Percentiles rank a stretch among this genome's conserved stretches.
Evolutionary conservation across 2,888 invertebrate genomes (phyloP).

Genomic region (Diplolepis rosae): DNA sequence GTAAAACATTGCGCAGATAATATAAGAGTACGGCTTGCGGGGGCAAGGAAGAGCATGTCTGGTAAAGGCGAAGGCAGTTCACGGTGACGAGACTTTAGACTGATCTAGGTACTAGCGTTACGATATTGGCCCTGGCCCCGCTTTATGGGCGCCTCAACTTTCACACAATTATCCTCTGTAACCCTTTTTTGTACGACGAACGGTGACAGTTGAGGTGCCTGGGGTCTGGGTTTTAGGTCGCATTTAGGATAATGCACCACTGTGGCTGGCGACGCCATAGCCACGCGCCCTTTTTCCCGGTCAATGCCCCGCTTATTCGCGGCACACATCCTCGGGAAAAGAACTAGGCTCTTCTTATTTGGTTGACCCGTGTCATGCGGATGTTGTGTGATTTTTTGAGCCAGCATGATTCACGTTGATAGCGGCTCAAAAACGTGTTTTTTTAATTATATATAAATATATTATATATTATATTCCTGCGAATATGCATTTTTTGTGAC

Average conservation of each 20-base stretch:
- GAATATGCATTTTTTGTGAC: constrained; percentile 86
- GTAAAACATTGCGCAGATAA: constrained; percentile 49
- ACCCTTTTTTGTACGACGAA: constrained; percentile 57
- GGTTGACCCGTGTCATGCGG: constrained; percentile 66
- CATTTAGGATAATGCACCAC: constrained; percentile 71
- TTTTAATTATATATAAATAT: constrained; percentile 79
- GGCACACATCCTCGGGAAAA: constrained; percentile 64
- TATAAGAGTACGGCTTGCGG: constrained; percentile 62
- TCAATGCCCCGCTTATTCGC: constrained; percentile 63
- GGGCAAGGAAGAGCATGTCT: constrained; percentile 62
- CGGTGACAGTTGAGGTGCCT: constrained; percentile 63
- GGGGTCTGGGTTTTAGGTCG: constrained; percentile 61
- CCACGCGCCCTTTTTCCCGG: constrained; percentile 65
- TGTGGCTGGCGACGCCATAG: constrained; percentile 67
- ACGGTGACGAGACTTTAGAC: constrained; percentile 74
- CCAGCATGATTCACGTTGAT: constrained; percentile 66
- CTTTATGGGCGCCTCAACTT: constrained; percentile 59
- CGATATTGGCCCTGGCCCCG: constrained; percentile 63
- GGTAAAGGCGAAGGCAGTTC: constrained; percentile 70
- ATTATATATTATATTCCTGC: constrained; percentile 88
- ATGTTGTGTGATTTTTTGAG: constrained; percentile 69
- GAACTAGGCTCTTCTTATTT: constrained; percentile 60
- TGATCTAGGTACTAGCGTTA: constrained; percentile 74
- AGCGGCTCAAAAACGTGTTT: constrained; percentile 67
- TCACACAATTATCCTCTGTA: constrained; percentile 51